phyloP scores from a whole-genome alignment of 2,797 vertebrate species.

The Macrochelys suwanniensis region DNA sequence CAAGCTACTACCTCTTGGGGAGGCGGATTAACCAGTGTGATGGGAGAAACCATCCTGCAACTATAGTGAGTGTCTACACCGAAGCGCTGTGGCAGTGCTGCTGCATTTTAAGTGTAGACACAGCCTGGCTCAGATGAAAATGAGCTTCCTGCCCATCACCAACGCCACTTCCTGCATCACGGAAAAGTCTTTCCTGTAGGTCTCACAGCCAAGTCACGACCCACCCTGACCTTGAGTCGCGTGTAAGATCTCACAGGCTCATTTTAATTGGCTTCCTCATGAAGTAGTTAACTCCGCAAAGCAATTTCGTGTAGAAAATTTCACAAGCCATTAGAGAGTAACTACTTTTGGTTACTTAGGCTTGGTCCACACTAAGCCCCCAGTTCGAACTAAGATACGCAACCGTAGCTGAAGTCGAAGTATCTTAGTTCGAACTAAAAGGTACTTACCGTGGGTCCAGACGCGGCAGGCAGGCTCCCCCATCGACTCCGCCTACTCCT shows the following conservation, averaged over 20 bases:
- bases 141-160: background rate
- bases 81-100: background rate
- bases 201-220: background rate
- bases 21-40: too few relatives aligned
- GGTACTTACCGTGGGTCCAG: too few relatives aligned
- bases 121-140: constrained; percentile 3
- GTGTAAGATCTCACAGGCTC: background rate
- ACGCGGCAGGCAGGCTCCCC: too few relatives aligned
- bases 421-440: too few relatives aligned
- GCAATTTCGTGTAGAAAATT: background rate
- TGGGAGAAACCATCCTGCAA: too few relatives aligned
- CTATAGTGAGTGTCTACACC: background rate
- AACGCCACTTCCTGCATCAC: background rate
- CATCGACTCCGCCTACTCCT: too few relatives aligned
- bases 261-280: rapidly evolving
- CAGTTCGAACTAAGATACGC: too few relatives aligned
- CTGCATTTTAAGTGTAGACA: background rate
- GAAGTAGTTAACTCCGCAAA: background rate
- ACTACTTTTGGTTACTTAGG: background rate
- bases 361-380: too few relatives aligned
- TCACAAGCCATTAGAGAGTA: background rate
- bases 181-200: background rate
- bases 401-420: too few relatives aligned
- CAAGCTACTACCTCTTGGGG: too few relatives aligned
- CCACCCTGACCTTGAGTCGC: background rate